phyloP scores from a whole-genome alignment of 1,140 invertebrate genomes.

The Rhopalosiphum padi region DNA sequence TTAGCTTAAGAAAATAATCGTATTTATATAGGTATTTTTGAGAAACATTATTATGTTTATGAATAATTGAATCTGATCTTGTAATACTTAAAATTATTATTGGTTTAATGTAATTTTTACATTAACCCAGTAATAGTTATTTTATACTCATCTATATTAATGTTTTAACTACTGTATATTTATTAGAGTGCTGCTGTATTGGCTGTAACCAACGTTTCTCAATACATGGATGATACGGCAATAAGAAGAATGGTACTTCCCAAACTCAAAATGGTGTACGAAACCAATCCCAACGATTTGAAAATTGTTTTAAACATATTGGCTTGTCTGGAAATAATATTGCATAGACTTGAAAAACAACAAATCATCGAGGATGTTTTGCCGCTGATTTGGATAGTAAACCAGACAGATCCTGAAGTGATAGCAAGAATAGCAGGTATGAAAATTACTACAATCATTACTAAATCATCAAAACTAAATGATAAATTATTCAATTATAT shows the following conservation, averaged over 20 bases:
- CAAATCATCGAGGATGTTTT: conserved; percentile 92
- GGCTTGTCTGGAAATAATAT: conserved; percentile 77
- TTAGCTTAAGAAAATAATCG: background rate
- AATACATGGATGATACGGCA: conserved; percentile 83
- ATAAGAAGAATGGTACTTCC: conserved; percentile 84
- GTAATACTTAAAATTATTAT: background rate
- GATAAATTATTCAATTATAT: background rate
- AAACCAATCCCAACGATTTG: conserved; percentile 81
- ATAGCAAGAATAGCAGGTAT: conserved; percentile 79
- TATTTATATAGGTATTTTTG: background rate
- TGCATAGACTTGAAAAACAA: conserved; percentile 84
- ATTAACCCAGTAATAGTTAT: background rate
- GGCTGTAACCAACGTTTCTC: conserved; percentile 84
- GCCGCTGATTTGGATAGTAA: conserved; percentile 86
- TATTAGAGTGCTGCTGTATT: conserved; percentile 85
- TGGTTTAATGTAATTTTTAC: background rate
- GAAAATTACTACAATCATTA: background rate
- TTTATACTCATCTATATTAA: background rate
- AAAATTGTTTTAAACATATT: conserved; percentile 80
- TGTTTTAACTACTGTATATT: background rate
- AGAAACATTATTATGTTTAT: background rate
- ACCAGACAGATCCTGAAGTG: conserved; percentile 84
- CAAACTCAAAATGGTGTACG: conserved; percentile 86
- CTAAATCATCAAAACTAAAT: background rate
- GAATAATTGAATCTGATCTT: background rate